Evolutionary conservation across 1,140 invertebrate genomes (phyloP).

Genomic region (Watersipora subatra): DNA sequence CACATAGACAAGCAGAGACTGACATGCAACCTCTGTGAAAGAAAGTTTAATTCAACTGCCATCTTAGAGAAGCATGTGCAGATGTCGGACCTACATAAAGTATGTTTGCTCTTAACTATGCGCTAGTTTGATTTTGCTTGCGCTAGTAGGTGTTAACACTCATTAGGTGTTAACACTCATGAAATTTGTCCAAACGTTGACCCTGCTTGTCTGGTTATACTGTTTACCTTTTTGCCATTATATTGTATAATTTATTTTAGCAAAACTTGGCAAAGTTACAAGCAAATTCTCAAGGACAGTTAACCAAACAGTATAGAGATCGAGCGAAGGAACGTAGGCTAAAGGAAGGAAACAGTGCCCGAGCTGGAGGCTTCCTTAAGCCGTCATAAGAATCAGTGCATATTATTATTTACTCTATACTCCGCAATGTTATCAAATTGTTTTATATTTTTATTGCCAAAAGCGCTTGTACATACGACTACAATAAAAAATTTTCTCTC

Average conservation of each 20-base stretch:
- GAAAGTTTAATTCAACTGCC: conserved; percentile 79
- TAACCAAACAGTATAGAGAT: conserved; percentile 59
- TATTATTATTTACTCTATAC: not conserved
- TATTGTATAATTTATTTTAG: conserved; percentile 21
- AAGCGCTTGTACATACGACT: too few relatives aligned
- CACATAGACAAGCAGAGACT: conserved; percentile 74
- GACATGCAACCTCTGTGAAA: conserved; percentile 86
- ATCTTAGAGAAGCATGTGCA: conserved; percentile 78
- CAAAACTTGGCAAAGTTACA: conserved; percentile 57
- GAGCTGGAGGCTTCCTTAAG: conserved; percentile 41
- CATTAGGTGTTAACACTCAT: too few relatives aligned
- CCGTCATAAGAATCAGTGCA: not conserved
- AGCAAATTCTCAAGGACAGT: not conserved
- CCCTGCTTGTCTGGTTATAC: too few relatives aligned
- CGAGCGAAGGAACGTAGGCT: conserved; percentile 83
- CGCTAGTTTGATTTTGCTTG: too few relatives aligned
- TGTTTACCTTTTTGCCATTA: too few relatives aligned
- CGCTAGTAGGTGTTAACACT: too few relatives aligned
- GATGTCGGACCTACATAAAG: conserved; percentile 84
- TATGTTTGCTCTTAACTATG: conserved; percentile 11
- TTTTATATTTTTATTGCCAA: too few relatives aligned
- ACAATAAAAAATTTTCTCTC: too few relatives aligned
- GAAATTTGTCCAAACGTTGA: too few relatives aligned
- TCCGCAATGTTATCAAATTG: too few relatives aligned
- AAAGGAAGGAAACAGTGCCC: conserved; percentile 79